Evolutionary conservation across 2,113 vertebrate genomes (phyloP).

Genomic region (Otolemur garnettii): DNA sequence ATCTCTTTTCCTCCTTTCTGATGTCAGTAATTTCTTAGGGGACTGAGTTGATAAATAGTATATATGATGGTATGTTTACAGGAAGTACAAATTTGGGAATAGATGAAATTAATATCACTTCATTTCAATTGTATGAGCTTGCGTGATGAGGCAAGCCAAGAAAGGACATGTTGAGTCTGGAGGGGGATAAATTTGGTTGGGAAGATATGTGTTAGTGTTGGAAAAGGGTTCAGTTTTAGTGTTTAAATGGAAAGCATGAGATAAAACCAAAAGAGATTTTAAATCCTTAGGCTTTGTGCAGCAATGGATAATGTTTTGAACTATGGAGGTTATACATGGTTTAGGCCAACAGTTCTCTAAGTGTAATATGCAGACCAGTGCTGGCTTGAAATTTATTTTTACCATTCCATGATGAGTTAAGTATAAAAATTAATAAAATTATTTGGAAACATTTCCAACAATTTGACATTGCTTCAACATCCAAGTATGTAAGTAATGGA

Average conservation of each 20-base stretch:
- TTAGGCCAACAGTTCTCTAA: background rate
- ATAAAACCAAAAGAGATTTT: background rate
- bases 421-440: background rate
- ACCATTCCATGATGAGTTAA: background rate
- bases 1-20: background rate
- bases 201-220: background rate
- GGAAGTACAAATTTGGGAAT: background rate
- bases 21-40: background rate
- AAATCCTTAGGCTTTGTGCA: background rate
- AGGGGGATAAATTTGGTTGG: background rate
- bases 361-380: background rate
- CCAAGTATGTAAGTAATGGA: background rate
- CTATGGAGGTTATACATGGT: background rate
- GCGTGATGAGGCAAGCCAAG: background rate
- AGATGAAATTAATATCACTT: background rate
- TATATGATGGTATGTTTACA: background rate
- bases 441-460: background rate
- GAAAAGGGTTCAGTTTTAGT: background rate
- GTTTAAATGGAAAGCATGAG: background rate
- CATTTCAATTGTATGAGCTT: conserved; percentile 1
- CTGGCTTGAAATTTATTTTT: background rate
- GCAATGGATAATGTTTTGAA: background rate
- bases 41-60: background rate
- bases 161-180: background rate
- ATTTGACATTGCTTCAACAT: background rate